These are phyloP conservation scores for Patella vulgata DNA, from an alignment of 1,140 invertebrate genomes.

Conservation along the genomic window DNA sequence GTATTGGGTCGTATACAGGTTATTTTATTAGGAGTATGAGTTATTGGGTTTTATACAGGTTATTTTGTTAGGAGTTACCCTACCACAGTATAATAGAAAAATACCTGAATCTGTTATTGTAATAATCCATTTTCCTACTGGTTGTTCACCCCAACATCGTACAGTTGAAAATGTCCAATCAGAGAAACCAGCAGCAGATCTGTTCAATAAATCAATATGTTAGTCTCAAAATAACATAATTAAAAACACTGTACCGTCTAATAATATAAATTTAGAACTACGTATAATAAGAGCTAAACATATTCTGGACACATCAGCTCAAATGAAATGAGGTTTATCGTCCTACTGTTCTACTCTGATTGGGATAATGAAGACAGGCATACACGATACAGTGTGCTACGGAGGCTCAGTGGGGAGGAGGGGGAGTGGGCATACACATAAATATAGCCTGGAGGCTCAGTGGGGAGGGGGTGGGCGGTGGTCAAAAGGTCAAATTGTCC, in stretches of 20 bases:
- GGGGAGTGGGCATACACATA: not conserved
- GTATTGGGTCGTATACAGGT: too few relatives aligned
- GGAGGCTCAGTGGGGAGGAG: not conserved
- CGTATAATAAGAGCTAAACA: slow-evolving; percentile 39
- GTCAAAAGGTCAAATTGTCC: too few relatives aligned
- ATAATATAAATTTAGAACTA: slow-evolving; percentile 20
- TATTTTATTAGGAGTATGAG: too few relatives aligned
- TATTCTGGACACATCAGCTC: not conserved
- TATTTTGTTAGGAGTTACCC: too few relatives aligned
- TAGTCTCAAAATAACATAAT: not conserved
- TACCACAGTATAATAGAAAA: too few relatives aligned
- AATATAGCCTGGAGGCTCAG: not conserved
- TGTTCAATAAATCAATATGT: slow-evolving; percentile 18
- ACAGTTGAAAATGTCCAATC: slow-evolving; percentile 65
- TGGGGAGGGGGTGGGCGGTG: too few relatives aligned
- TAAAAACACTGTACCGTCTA: not conserved
- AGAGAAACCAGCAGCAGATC: slow-evolving; percentile 54
- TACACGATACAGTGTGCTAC: too few relatives aligned
- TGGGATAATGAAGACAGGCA: too few relatives aligned
- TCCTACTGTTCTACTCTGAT: too few relatives aligned
- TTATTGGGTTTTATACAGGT: too few relatives aligned
- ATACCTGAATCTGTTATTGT: slow-evolving; percentile 52
- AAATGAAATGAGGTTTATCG: too few relatives aligned
- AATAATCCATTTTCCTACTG: slow-evolving; percentile 55
- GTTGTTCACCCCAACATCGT: slow-evolving; percentile 64